A percentile compares a stretch with the other conserved stretches of the same genome.
Conservation (phyloP, 2,888 invertebrate genomes). For the Pantelozetes paolii region DNA sequence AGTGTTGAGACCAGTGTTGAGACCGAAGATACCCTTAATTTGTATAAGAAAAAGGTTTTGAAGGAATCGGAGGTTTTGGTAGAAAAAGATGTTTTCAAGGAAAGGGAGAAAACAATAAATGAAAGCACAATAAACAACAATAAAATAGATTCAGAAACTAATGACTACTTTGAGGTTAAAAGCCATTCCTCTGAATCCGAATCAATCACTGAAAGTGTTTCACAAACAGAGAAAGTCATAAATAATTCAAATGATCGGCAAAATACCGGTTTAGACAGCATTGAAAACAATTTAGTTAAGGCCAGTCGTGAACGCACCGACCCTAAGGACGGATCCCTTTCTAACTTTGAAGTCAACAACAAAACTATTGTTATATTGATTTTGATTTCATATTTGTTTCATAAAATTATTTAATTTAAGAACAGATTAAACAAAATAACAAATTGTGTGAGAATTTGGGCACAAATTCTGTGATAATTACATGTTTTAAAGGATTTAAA, state of each 20-base stretch:
- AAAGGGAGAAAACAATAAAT: background rate
- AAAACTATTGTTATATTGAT: background rate
- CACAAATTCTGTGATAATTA: slow-evolving; percentile 13
- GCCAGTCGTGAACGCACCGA: background rate
- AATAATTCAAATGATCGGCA: background rate
- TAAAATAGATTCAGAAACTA: background rate
- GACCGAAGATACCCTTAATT: no score
- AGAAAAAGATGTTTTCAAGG: background rate
- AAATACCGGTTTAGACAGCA: background rate
- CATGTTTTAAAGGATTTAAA: background rate
- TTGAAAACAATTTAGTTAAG: background rate
- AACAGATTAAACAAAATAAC: background rate
- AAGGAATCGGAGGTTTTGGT: background rate
- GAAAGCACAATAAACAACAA: background rate
- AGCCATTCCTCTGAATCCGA: background rate
- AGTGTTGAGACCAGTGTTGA: background rate
- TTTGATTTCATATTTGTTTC: slow-evolving; percentile 1
- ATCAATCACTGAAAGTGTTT: slow-evolving; percentile 3
- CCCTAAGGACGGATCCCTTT: background rate
- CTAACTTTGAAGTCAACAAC: background rate
- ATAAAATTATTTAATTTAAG: slow-evolving; percentile 4
- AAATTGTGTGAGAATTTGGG: background rate
- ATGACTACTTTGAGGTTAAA: background rate
- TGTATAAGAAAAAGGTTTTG: background rate
- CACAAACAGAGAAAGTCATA: background rate